Conservation (phyloP, 2,113 vertebrate species). For the Struthio camelus region DNA sequence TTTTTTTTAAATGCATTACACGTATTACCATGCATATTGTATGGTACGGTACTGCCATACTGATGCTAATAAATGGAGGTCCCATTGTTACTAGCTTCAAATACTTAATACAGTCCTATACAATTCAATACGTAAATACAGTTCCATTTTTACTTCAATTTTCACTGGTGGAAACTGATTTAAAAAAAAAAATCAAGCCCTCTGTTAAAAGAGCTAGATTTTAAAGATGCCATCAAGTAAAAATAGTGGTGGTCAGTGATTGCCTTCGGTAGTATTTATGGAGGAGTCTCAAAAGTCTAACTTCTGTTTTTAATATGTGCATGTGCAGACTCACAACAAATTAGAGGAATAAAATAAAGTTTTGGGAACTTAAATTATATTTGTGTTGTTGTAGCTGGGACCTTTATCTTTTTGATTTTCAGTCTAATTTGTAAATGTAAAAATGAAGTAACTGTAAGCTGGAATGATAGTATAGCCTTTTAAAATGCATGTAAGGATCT, state of each 20-base stretch:
- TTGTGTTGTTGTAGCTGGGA: neutral
- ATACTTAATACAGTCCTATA: neutral
- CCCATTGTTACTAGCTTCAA: neutral
- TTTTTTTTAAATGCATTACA: neutral
- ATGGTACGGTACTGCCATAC: neutral
- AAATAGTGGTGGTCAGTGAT: neutral
- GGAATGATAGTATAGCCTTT: neutral
- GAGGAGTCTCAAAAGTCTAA: neutral
- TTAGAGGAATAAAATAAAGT: neutral
- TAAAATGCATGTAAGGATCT: neutral
- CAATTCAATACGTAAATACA: no score
- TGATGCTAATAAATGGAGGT: neutral
- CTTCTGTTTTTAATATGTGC: neutral
- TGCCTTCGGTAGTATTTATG: neutral
- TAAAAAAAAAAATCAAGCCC: neutral
- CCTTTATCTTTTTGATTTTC: neutral
- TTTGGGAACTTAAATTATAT: neutral
- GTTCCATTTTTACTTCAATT: neutral
- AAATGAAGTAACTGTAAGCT: neutral
- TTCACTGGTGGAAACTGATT: neutral
- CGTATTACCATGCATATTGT: rapidly evolving
- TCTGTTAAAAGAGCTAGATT: neutral
- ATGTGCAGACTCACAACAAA: neutral
- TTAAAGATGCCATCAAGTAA: neutral
- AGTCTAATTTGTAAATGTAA: neutral